Evolutionary conservation across 2,888 invertebrate species (phyloP).

Genomic region (Sarcophaga caerulescens): DNA sequence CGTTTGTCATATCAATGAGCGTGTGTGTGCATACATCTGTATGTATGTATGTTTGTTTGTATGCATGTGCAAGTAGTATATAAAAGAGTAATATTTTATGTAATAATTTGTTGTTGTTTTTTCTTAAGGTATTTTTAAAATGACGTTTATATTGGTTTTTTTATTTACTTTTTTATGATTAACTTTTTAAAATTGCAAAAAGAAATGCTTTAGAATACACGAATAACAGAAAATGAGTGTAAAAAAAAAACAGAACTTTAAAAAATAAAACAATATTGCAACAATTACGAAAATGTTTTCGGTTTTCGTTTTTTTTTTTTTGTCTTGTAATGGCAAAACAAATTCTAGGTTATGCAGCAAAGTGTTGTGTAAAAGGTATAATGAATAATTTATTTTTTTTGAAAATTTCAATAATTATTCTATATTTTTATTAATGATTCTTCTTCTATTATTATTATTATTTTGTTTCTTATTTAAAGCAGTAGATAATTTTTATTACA

Average conservation of each 20-base stretch:
- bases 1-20: too few relatives aligned
- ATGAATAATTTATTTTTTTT: slow-evolving; percentile 30
- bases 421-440: background rate
- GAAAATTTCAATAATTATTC: slow-evolving; percentile 30
- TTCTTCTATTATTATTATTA: background rate
- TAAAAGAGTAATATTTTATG: slow-evolving; percentile 43
- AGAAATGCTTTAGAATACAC: slow-evolving; percentile 41
- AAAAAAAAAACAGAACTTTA: background rate
- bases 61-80: background rate
- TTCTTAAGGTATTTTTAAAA: slow-evolving; percentile 13
- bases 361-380: slow-evolving; percentile 66
- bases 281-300: slow-evolving; percentile 57
- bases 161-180: slow-evolving; percentile 42
- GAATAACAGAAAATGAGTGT: slow-evolving; percentile 22
- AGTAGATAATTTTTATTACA: slow-evolving; percentile 61
- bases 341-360: slow-evolving; percentile 65
- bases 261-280: slow-evolving; percentile 38
- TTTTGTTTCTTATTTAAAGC: slow-evolving; percentile 27
- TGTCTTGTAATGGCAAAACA: slow-evolving; percentile 12
- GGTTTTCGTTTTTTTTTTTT: slow-evolving; percentile 1
- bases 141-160: background rate
- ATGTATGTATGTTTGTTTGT: background rate
- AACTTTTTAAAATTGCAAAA: slow-evolving; percentile 33
- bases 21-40: background rate
- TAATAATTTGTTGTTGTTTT: slow-evolving; percentile 54